These are phyloP conservation scores for Dolichallabes microphthalmus DNA, from an alignment of 2,113 vertebrate species.

Conservation along the genomic window DNA sequence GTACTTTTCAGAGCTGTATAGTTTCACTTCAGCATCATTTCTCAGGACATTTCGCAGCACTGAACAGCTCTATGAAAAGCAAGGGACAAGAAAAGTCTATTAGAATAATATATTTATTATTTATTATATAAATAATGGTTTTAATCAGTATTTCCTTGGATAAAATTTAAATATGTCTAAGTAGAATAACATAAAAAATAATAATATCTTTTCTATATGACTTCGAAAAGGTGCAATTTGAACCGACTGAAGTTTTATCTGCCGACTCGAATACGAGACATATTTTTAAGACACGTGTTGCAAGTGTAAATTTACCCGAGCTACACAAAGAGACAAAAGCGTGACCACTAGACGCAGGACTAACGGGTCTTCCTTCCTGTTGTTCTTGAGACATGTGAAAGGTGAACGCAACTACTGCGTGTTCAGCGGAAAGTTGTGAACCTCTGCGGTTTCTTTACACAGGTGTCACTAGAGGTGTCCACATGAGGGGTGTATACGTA, in stretches of 20 bases:
- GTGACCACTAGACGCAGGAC: background rate
- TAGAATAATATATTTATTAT: too few relatives aligned
- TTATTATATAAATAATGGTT: background rate
- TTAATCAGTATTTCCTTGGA: background rate
- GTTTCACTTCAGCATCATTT: background rate
- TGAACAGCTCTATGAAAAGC: background rate
- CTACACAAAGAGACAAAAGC: background rate
- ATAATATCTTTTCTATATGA: background rate
- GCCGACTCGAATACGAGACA: background rate
- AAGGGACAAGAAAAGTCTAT: too few relatives aligned
- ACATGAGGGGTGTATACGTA: background rate
- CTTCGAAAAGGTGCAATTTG: background rate
- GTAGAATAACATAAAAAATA: too few relatives aligned
- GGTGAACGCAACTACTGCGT: background rate
- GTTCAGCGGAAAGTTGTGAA: conserved; percentile 28
- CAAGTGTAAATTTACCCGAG: background rate
- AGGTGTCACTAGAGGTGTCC: background rate
- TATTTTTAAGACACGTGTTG: background rate
- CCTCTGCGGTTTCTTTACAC: background rate
- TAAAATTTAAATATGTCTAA: background rate
- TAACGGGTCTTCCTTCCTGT: conserved; percentile 20
- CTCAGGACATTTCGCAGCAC: background rate
- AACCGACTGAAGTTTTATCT: background rate
- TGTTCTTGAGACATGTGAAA: conserved; percentile 1
- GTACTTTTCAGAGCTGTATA: background rate